Percentiles rank a stretch among this genome's conserved stretches.
These are phyloP conservation scores for Thymelicus lineola DNA, from an alignment of 2,888 invertebrate species.

Conservation along the genomic window DNA sequence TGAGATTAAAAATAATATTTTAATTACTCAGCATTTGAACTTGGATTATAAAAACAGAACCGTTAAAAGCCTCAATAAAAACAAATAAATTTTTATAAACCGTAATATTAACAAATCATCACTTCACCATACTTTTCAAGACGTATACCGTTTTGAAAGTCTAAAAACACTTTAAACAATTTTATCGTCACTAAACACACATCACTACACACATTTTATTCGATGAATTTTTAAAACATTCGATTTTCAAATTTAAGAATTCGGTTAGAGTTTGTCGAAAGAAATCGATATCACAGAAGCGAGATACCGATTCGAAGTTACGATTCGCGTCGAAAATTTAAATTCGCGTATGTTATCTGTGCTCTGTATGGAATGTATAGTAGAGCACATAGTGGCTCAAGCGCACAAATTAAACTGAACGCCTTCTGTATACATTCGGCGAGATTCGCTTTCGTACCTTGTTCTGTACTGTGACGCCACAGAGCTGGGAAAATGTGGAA, in stretches of 20 bases:
- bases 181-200: conserved; percentile 17
- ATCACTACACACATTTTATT: conserved; percentile 20
- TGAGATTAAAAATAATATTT: too few relatives aligned
- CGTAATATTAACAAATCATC: not conserved
- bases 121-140: conserved; percentile 17
- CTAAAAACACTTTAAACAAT: conserved; percentile 16
- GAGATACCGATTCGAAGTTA: not conserved
- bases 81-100: not conserved
- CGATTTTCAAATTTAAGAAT: conserved; percentile 12
- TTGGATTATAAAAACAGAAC: not conserved
- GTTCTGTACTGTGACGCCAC: conserved; percentile 49
- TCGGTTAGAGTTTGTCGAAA: not conserved
- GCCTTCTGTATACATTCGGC: conserved; percentile 68
- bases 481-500: conserved; percentile 70
- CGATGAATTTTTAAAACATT: not conserved
- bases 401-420: conserved; percentile 77
- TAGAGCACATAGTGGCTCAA: conserved; percentile 74
- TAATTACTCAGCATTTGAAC: too few relatives aligned
- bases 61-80: conserved; percentile 44
- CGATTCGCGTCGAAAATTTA: conserved; percentile 10
- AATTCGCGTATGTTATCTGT: not conserved
- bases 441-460: conserved; percentile 78
- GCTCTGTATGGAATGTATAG: conserved; percentile 46
- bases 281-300: conserved; percentile 17
- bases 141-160: conserved; percentile 13